Percentiles rank a stretch among this genome's conserved stretches.
These are phyloP conservation scores for Aphidius gifuensis DNA, from an alignment of 1,140 invertebrate genomes.

Conservation along the genomic window DNA sequence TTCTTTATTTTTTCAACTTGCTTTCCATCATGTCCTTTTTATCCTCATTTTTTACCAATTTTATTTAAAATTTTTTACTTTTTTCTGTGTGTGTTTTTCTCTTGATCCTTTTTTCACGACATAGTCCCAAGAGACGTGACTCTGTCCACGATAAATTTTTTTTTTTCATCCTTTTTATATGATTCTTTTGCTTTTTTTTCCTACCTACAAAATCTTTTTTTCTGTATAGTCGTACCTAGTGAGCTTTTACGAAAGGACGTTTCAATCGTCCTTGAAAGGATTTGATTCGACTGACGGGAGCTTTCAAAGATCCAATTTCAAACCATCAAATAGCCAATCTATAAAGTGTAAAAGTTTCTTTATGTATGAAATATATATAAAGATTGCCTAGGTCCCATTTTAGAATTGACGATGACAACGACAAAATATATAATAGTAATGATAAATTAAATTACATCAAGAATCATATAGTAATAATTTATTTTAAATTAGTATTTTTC, in stretches of 20 bases:
- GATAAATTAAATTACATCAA: too few species aligned
- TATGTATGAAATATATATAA: too few species aligned
- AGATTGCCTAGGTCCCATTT: too few species aligned
- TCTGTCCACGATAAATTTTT: slow-evolving; percentile 1
- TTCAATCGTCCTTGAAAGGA: slow-evolving; percentile 11
- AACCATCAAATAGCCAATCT: slow-evolving; percentile 12
- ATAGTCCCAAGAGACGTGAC: slow-evolving; percentile 1
- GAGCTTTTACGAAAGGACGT: neutral
- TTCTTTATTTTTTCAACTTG: slow-evolving; percentile 14
- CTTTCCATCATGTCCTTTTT: slow-evolving; percentile 8
- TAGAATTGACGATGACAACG: too few species aligned
- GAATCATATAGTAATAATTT: too few species aligned
- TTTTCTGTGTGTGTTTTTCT: slow-evolving; percentile 3
- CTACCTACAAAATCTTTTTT: too few species aligned
- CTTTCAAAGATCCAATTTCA: slow-evolving; percentile 13
- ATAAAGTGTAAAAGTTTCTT: neutral
- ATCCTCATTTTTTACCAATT: slow-evolving; percentile 11
- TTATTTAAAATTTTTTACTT: neutral
- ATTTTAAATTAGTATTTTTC: too few species aligned
- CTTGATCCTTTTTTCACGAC: slow-evolving; percentile 6
- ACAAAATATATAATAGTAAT: too few species aligned
- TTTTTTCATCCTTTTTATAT: too few species aligned
- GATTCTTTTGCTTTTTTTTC: neutral
- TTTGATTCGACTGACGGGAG: slow-evolving; percentile 2
- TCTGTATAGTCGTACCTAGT: too few species aligned